Evolutionary conservation across 2,797 vertebrate genomes (phyloP), one percentile per base, ranked within the genome.

Genomic region (Enteromius radiatus): DNA sequence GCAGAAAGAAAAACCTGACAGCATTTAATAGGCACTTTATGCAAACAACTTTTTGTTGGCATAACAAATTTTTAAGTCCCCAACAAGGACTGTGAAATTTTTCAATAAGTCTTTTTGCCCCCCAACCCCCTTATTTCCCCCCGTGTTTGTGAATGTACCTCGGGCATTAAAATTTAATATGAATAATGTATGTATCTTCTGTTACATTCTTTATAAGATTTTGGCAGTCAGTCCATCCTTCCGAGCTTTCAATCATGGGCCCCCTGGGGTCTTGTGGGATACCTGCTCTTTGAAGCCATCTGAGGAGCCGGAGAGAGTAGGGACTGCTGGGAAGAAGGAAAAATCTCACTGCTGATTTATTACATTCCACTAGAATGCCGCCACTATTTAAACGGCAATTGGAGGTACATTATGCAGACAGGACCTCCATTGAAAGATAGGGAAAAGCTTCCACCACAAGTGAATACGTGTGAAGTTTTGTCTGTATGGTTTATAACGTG

Each of bases 161-260:
- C 81, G 33, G 56, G 88, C 91, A 91, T 92, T 91, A 91, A 89
- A 91, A 92, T 91, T 84, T 88, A 88, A 93, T 93, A 90, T 90
- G 91, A 94, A 94, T 94, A 93, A 94, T 93, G 91, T 90, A 93
- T 93, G 90, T 91, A 90, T 93, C 91, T 88, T 90, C 89, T 92
- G 86, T 90, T 94, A 91, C 90, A 93, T 95, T 94, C 93, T 94
- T 94, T 91, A 92, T 92, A 93, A 92, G 91, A 92, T 86, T 92
- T 91, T 91, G 93, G 91, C 91, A 90, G 91, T 88, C 82, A 73
- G 90, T 90, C 92, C 89, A 91, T 92, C 91, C 90, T 91, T 90
- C 91, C 89, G 89, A 93, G 91, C 92, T 91, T 93, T 94, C 93
- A 94, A 91, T 94, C 92, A 91, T 86, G 33, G 85, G 84, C 88